phyloP scores from a whole-genome alignment of 2,888 invertebrate species.

The Erebia palarica region DNA sequence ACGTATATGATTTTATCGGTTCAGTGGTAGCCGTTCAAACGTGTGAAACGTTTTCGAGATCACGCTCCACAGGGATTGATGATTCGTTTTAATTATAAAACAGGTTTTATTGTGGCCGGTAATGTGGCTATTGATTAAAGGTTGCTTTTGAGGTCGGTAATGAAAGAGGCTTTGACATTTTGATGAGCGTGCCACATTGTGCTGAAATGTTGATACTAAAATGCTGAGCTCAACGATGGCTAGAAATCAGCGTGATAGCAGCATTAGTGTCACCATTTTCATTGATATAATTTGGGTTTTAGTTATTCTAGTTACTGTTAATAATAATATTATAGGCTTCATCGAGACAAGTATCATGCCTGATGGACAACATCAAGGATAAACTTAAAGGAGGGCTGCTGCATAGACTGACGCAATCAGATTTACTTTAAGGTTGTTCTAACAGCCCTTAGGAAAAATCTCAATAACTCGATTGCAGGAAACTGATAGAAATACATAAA shows the following conservation, averaged over 20 bases:
- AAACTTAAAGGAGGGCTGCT: no score
- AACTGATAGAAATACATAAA: no score
- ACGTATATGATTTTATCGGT: conserved; percentile 50
- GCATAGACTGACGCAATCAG: no score
- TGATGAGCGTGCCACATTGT: neutral
- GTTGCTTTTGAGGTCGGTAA: conserved; percentile 14
- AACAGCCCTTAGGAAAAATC: no score
- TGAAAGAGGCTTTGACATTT: conserved; percentile 23
- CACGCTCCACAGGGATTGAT: conserved; percentile 38
- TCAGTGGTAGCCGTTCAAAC: conserved; percentile 45
- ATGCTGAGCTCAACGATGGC: neutral
- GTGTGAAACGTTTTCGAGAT: conserved; percentile 51
- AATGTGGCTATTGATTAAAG: conserved; percentile 26
- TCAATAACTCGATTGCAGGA: no score
- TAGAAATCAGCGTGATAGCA: neutral
- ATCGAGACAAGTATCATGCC: no score
- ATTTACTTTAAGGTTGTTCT: no score
- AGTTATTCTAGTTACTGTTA: no score
- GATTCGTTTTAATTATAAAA: conserved; percentile 50
- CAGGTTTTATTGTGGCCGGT: conserved; percentile 46
- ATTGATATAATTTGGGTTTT: no score
- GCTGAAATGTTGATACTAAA: conserved; percentile 33
- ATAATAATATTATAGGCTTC: no score
- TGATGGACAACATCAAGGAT: no score
- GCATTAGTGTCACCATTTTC: no score